Base-by-base conservation (phyloP, 2,797 vertebrate genomes). In the Acanthis flammea region DNA sequence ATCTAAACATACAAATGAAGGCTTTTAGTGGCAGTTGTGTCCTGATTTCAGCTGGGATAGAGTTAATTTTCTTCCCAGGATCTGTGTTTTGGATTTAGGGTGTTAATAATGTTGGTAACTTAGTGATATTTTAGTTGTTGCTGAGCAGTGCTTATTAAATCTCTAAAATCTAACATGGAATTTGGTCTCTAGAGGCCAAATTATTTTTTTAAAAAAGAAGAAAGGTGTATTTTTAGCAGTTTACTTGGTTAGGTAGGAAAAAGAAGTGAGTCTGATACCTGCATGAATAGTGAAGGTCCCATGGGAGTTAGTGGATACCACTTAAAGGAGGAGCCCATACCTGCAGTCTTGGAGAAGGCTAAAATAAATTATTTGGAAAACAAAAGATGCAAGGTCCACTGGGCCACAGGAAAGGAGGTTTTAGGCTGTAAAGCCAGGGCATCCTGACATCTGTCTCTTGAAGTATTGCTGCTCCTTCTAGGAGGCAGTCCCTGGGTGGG, bases 381-480 rank as follows among this genome's bases (percentile, higher is more conserved):
- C 75, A 55, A 65, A 88, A 71, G 68, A 53, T 80, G 45, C n/a
- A 53, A 22, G 81, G 39, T 67, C 45, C 24, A 10, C 72, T 74
- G 57, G 60, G 77, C 58, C 61, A 44, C 67, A 54, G n/a, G 61
- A 33, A 53, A 85, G 71, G 68, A 57, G 54, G 31, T 42, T 77
- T 65, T 35, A 47, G 68, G n/a, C 50, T 77, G 54, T 61, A 85
- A 90, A 91, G 72, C 53, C 37, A 8, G 42, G 63, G 65, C 58
- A 74, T 61, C 28, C 2, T 54, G 72, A 57, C 89, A 80, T 85
- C 57, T 77, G 72, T 80, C 62, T 71, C 39, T 37, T 82, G 81
- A 92, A 77, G 71, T 65, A 86, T 73, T 93, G 73, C 93, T 84
- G 61, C 72, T 93, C 86, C 48, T 79, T 86, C 53, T 61, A 65